A percentile compares a stretch with the other conserved stretches of the same genome.
Conservation (phyloP, 2,113 vertebrate species). For the Spermophilus dauricus region DNA sequence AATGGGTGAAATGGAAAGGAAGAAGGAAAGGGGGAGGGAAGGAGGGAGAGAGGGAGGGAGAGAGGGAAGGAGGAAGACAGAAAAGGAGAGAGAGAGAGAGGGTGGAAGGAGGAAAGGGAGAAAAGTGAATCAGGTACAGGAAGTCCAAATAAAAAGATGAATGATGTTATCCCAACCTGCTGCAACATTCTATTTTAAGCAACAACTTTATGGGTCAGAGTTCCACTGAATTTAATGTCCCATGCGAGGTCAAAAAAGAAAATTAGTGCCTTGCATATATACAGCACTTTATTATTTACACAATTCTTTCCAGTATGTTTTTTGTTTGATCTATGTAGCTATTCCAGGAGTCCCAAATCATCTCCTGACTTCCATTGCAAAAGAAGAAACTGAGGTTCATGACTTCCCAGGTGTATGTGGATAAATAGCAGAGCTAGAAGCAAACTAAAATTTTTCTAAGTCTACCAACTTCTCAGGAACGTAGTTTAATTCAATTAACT, state of each 20-base stretch:
- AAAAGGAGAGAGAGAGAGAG: not conserved
- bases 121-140: not conserved
- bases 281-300: not conserved
- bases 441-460: not conserved
- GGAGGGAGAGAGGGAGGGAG: not conserved
- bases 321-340: not conserved
- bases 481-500: constrained; percentile 9
- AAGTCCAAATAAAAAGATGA: not conserved
- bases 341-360: not conserved
- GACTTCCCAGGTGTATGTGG: not conserved
- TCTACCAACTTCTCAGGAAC: not conserved
- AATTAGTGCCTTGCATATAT: not conserved
- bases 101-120: not conserved
- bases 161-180: not conserved
- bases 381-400: not conserved
- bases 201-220: not conserved
- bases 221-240: not conserved
- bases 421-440: not conserved
- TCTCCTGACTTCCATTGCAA: not conserved
- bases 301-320: not conserved
- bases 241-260: not conserved
- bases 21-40: not conserved
- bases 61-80: not conserved
- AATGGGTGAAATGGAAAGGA: not conserved
- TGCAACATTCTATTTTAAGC: not conserved